Evolutionary conservation across 2,888 invertebrate genomes (phyloP).

Genomic region (Ellobium chinense): DNA sequence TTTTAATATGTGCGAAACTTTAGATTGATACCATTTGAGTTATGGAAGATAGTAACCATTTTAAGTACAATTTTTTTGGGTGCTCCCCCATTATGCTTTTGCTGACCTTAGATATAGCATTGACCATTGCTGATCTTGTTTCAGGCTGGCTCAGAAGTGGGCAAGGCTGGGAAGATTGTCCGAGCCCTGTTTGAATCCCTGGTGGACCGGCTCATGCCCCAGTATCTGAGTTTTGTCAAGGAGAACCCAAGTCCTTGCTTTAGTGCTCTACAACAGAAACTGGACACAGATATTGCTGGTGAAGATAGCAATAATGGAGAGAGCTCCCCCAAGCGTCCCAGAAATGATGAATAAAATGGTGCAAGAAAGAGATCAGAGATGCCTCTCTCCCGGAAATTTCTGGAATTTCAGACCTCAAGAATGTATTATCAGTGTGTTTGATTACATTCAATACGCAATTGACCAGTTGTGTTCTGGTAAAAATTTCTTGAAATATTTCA

Average conservation of each 20-base stretch:
- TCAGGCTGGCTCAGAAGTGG: conserved; percentile 72
- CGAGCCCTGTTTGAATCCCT: conserved; percentile 68
- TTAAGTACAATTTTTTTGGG: too few species aligned
- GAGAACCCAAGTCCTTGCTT: conserved; percentile 48
- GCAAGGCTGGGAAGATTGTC: conserved; percentile 70
- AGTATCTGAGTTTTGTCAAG: conserved; percentile 56
- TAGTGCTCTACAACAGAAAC: conserved; percentile 38
- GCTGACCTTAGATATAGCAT: too few species aligned
- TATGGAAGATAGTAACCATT: too few species aligned
- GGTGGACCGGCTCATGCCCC: conserved; percentile 68
- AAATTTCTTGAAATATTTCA: too few species aligned
- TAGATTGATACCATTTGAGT: too few species aligned
- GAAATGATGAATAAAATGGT: not conserved
- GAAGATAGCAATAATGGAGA: not conserved
- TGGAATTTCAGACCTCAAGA: too few species aligned
- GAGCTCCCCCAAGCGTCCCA: conserved; percentile 20
- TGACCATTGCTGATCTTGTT: not conserved
- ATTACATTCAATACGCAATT: too few species aligned
- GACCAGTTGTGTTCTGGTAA: too few species aligned
- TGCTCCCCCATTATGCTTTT: too few species aligned
- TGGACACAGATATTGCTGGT: not conserved
- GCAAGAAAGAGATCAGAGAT: not conserved
- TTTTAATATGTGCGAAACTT: too few species aligned
- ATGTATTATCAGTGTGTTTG: too few species aligned
- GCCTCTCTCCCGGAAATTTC: too few species aligned